Evolutionary conservation across 2,888 invertebrate genomes (phyloP), one percentile per base, ranked within the genome.

Genomic region (Griposia aprilina): DNA sequence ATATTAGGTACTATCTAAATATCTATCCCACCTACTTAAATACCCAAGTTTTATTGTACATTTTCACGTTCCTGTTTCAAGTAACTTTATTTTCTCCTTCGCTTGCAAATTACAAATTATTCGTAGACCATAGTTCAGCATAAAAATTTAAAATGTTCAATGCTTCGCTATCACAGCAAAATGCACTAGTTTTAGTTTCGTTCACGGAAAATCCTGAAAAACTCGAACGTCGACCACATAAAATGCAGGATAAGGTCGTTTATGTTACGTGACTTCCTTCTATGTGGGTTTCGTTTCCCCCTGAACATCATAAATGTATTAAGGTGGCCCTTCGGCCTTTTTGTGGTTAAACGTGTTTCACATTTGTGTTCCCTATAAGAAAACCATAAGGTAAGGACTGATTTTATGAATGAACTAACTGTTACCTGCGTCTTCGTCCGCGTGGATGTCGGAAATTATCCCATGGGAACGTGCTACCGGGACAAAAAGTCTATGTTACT

Each of bases 291-390:
- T 86, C 73, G 70, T 79, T 82, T 84, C 30, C 41, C 66, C 41
- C 65, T 52, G 13, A 72, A 75, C 66, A 87, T 87, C 76, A 81
- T 85, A 85, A 85, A 83, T 59, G 73, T 77, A 85, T 81, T 78
- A 87, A 66, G 26, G 60, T 80, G 78, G 78, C 81, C 78, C 68
- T 70, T 41, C 11, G 45, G 55, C n/a, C 36, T 65, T 72, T 86
- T 81, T 74, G 65, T 30, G 75, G 45, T 2, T n/a, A 48, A 62
- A 81, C 75, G 69, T 83, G 71, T 68, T 66, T 17, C 63, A 67
- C 36, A 71, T n/a, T n/a, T 74, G n/a, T 83, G 66, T 69, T 69
- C 17, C 26, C n/a, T 36, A 45, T 80, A 36, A 48, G 52, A 57
- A 74, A 74, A 60, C 70, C 73, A 26, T 63, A 30, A 62, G 17